Base-by-base conservation (phyloP, 2,797 vertebrate genomes). In the Tympanoctomys barrerae region DNA sequence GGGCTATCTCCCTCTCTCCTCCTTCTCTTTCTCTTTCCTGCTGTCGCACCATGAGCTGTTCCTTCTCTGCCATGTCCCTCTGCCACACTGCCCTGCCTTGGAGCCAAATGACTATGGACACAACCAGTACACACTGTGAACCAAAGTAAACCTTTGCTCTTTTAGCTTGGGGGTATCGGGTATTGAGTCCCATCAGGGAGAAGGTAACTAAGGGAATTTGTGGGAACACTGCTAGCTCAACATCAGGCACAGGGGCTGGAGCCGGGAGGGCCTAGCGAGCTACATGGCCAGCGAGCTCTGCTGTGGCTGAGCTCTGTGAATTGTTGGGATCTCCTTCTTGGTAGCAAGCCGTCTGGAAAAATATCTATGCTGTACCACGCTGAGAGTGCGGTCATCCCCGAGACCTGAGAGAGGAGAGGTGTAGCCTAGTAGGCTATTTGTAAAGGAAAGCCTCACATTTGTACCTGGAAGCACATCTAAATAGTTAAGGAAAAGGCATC, bases 401-500 rank as follows among this genome's bases (percentile, higher is more conserved):
- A 85, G 90, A 12, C 61, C 7, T 4, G 2, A 19, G 39, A 52
- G 5, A 33, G 79, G 70, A 79, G 73, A 90, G n/a, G 42, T 36
- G 39, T 1, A 52, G 12, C 62, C 57, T 36, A 12, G 52, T 5
- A 81, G 66, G 81, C 81, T 79, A 66, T 73, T 79, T 78, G 85
- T 75, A 75, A 94, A 79, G 68, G 73, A 75, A 90, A 83, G 73
- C 71, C 46, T 70, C 71, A 59, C 71, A 90, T 70, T 79, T 89
- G 14, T 90, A 79, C 85, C 94, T 96, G 86, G 87, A 89, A 94
- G 95, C 86, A 81, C 19, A 77, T 10, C 92, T 61, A 93, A 70
- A 94, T 88, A 90, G 66, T 92, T 94, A 94, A 89, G 90, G 92
- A 94, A 93, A 94, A 90, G 52, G 64, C 86, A 92, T 77, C 62